Evolutionary conservation across 2,797 vertebrate species (phyloP), one percentile per base, ranked within the genome.

Genomic region (Lutjanus campechanus): DNA sequence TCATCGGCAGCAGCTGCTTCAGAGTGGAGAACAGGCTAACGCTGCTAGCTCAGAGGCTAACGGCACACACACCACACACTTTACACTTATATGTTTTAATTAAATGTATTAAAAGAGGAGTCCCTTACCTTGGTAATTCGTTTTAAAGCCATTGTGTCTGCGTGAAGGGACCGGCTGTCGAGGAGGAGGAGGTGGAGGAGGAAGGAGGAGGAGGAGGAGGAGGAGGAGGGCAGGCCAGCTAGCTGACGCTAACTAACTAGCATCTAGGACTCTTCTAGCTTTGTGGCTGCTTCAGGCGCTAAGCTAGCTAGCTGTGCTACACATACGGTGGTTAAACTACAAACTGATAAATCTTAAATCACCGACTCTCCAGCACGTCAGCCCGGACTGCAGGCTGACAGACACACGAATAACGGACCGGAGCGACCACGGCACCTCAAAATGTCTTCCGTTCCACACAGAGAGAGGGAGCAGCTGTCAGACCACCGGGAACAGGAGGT

Each of bases 111-210:
- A 62, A 41, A 16, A 20, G 1, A 54, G 13, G 1, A 10, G 6
- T 2, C 43, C 12, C 29, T 93, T 95, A 96, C 95, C 95, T 96
- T 96, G 64, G 94, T 91, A 77, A 96, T 96, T 69, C 95, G 94
- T 89, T 96, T 96, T 90, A 95, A 91, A 87, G 95, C 95, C 95
- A 96, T 96, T 76, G 81, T 88, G 76, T 90, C 79, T 77, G 76
- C 83, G 75, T 77, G 75, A 59, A 82, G 85, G 84, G 71, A 79
- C 77, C 84, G 76, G 77, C 70, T 76, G 88, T 82, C 82, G 90
- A 90, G 75, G 76, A 85, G 75, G 68, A 84, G 66, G 70, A 63
- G 78, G 65, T 58, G 73, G 62, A 70, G 76, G 67, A 81, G 72
- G 77, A 4, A 78, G 64, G 71, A 72, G 73, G 62, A 71, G 73